phyloP scores from a whole-genome alignment of 1,140 invertebrate species.

The Penaeus chinensis region DNA sequence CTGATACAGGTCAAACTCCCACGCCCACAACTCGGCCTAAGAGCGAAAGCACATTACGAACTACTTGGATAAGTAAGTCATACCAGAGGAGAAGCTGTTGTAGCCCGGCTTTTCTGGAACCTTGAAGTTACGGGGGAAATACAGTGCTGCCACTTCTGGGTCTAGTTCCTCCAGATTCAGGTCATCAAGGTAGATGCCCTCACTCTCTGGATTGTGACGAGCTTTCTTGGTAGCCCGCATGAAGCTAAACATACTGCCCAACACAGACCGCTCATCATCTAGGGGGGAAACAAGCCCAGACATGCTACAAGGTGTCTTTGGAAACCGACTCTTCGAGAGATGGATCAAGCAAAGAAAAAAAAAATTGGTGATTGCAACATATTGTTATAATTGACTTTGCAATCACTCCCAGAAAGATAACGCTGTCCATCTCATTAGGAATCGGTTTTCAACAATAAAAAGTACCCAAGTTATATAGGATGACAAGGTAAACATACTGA shows the following conservation, averaged over 20 bases:
- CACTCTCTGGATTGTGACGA: slow-evolving; percentile 77
- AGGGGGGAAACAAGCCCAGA: slow-evolving; percentile 56
- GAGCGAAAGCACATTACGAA: slow-evolving; percentile 21
- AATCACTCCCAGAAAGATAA: too few species aligned
- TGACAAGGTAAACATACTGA: too few species aligned
- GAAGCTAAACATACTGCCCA: slow-evolving; percentile 92
- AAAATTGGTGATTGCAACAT: not conserved
- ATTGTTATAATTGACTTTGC: not conserved
- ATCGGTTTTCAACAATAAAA: too few species aligned
- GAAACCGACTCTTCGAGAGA: not conserved
- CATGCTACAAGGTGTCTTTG: slow-evolving; percentile 20
- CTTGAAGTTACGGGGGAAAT: slow-evolving; percentile 76
- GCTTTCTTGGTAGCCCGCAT: slow-evolving; percentile 85
- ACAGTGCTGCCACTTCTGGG: slow-evolving; percentile 88
- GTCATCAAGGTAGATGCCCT: slow-evolving; percentile 94
- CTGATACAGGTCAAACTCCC: too few species aligned
- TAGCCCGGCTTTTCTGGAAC: slow-evolving; percentile 47
- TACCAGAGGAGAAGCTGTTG: slow-evolving; percentile 36
- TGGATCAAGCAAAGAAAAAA: not conserved
- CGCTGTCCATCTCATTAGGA: too few species aligned
- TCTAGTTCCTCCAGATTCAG: slow-evolving; percentile 88
- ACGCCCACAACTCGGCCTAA: too few species aligned
- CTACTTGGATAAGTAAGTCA: not conserved
- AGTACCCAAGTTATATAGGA: too few species aligned
- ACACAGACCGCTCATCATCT: slow-evolving; percentile 80